A percentile compares a stretch with the other conserved stretches of the same genome.
Evolutionary conservation across 2,888 invertebrate species (phyloP).

Genomic region (Spialia ferax): DNA sequence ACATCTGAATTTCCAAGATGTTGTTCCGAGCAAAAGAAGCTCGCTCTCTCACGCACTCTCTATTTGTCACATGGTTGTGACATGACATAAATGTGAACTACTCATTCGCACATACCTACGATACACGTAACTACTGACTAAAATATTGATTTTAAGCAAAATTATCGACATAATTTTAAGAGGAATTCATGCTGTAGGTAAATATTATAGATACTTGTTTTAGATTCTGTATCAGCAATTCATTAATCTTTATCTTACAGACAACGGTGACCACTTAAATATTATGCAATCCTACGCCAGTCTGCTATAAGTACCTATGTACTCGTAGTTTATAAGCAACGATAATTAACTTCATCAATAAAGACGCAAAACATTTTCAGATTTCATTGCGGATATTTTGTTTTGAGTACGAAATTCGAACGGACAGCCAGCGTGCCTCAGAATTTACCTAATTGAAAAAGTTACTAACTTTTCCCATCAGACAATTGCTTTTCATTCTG

Average conservation of each 20-base stretch:
- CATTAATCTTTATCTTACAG: no score
- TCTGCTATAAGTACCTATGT: no score
- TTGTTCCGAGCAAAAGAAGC: background rate
- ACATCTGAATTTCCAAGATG: background rate
- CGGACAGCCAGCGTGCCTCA: conserved; percentile 13
- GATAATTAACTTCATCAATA: background rate
- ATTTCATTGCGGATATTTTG: conserved; percentile 4
- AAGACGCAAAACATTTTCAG: background rate
- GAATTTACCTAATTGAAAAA: conserved; percentile 53
- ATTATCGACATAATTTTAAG: no score
- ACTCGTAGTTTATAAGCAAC: no score
- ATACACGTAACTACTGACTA: no score
- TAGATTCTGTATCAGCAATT: no score
- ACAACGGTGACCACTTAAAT: no score
- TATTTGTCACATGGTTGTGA: background rate
- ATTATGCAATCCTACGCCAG: no score
- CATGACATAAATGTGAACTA: background rate
- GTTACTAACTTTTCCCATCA: conserved; percentile 55
- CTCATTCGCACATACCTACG: background rate
- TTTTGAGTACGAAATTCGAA: conserved; percentile 9
- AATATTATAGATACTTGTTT: no score
- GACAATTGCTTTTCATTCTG: conserved; percentile 42
- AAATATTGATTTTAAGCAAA: no score
- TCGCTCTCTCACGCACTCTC: background rate
- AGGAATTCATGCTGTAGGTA: no score